Base-by-base conservation (phyloP, 2,888 invertebrate genomes). In the Tenthredo scrophulariae region DNA sequence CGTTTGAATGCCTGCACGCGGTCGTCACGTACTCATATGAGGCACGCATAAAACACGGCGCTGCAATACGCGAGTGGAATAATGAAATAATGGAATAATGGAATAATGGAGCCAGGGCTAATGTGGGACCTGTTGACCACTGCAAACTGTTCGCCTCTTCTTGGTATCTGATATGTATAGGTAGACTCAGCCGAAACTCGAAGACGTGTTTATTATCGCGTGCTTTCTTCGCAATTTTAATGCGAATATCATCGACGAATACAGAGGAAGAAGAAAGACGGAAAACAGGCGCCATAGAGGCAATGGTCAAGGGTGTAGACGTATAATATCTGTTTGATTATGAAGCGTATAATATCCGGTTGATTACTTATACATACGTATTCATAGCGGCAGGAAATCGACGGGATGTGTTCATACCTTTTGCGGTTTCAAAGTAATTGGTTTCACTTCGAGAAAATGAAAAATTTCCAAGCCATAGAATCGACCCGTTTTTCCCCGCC, bases 21-120 rank as follows among this genome's bases (percentile, higher is more conserved):
- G 83, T 18, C 65, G 83, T 83, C 83, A 70, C 83, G 83, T 83
- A 67, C 83, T 83, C 83, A 70, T 83, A 83, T 83, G 83, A 83
- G 83, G 83, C 67, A 83, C 83, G 83, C 83, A 83, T 83, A 70
- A 83, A 83, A 83, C 83, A 83, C 83, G 67, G 33, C 29, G 67
- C 33, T 50, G 43, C 9, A 50, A 33, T 50, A 83, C 83, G 83
- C 83, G 83, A 67, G 29, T 70, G 7, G 80, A 80, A 80, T 80
- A 80, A 80, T 80, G 80, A 80, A 80, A 80, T 80, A 80, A 80
- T 80, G 58, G 80, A 79, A 75, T 75, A 75, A 75, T 75, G 75
- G 79, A 80, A 80, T 80, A 80, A 80, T 80, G 80, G 80, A 80
- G 80, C 58, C 80, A 80, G 80, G 80, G 80, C 80, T 80, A 80